phyloP scores from a whole-genome alignment of 2,797 vertebrate genomes.

The Synaphobranchus kaupii region DNA sequence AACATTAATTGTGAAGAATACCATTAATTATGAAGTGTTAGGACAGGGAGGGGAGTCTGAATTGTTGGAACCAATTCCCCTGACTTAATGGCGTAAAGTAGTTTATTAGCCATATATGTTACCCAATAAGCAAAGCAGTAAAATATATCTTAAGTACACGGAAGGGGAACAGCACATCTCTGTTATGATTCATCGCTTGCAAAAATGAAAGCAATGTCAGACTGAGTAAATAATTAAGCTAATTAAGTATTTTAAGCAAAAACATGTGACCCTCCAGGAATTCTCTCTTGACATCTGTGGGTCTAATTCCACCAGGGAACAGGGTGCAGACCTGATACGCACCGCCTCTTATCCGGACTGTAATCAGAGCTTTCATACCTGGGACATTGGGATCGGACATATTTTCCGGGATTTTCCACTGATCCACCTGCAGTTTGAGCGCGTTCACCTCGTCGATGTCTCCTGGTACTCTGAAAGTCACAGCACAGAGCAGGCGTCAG shows the following conservation, averaged over 20 bases:
- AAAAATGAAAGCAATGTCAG: neutral
- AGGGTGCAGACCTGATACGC: neutral
- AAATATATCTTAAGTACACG: neutral
- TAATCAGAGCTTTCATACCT: slow-evolving; percentile 56
- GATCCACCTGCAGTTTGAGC: slow-evolving; percentile 79
- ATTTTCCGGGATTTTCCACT: slow-evolving; percentile 76
- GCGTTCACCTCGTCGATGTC: slow-evolving; percentile 84
- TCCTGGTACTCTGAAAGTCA: slow-evolving; percentile 71
- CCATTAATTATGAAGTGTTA: neutral
- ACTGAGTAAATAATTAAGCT: neutral
- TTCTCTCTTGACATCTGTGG: neutral
- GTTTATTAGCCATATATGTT: neutral
- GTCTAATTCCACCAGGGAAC: neutral
- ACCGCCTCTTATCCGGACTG: neutral
- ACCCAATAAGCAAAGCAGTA: neutral
- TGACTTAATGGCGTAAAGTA: neutral
- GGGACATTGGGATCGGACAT: slow-evolving; percentile 78
- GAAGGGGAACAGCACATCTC: neutral
- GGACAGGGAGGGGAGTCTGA: neutral
- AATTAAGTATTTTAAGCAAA: neutral
- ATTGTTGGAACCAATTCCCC: neutral
- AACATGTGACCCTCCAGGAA: neutral
- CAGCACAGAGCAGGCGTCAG: slow-evolving; percentile 12
- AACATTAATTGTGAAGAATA: neutral
- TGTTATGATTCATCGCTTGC: neutral